A percentile compares a stretch with the other conserved stretches of the same genome.
phyloP scores from a whole-genome alignment of 2,113 vertebrate genomes.

The Hirundichthys speculiger region DNA sequence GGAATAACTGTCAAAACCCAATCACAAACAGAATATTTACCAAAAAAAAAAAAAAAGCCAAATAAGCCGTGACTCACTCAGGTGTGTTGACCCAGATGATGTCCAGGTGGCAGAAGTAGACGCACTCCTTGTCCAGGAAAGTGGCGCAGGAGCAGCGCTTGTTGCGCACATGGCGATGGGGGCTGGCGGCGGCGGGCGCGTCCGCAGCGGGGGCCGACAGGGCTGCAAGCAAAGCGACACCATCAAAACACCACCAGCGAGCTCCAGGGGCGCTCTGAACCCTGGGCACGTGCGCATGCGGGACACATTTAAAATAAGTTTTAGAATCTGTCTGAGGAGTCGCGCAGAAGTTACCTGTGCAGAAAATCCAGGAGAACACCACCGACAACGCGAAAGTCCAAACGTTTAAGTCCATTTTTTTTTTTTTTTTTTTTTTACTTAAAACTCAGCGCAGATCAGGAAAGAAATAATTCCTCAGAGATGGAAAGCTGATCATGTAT shows the following conservation, averaged over 20 bases:
- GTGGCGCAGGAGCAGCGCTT: slow-evolving; percentile 95
- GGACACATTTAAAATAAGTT: no score
- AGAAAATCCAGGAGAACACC: slow-evolving; percentile 65
- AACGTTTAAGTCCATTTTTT: slow-evolving; percentile 84
- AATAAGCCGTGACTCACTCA: slow-evolving; percentile 78
- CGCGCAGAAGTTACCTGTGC: slow-evolving; percentile 69
- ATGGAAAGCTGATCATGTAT: neutral
- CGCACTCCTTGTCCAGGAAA: slow-evolving; percentile 94
- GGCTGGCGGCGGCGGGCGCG: slow-evolving; percentile 26
- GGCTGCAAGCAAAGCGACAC: slow-evolving; percentile 47
- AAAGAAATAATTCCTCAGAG: slow-evolving; percentile 52
- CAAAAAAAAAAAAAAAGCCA: neutral
- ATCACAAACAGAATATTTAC: neutral
- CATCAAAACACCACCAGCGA: neutral
- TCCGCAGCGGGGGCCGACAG: slow-evolving; percentile 29
- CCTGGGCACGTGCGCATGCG: no score
- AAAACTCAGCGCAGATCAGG: no score
- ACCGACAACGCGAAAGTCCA: slow-evolving; percentile 84
- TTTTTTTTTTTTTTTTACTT: neutral
- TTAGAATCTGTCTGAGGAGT: no score
- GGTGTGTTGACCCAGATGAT: slow-evolving; percentile 99
- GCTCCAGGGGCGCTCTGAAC: no score
- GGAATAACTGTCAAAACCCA: no score
- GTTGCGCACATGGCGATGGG: slow-evolving; percentile 74
- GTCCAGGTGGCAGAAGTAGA: slow-evolving; percentile 98